A percentile compares a stretch with the other conserved stretches of the same genome.
Evolutionary conservation across 2,888 invertebrate genomes (phyloP).

Genomic region (Drosophila mimetica): DNA sequence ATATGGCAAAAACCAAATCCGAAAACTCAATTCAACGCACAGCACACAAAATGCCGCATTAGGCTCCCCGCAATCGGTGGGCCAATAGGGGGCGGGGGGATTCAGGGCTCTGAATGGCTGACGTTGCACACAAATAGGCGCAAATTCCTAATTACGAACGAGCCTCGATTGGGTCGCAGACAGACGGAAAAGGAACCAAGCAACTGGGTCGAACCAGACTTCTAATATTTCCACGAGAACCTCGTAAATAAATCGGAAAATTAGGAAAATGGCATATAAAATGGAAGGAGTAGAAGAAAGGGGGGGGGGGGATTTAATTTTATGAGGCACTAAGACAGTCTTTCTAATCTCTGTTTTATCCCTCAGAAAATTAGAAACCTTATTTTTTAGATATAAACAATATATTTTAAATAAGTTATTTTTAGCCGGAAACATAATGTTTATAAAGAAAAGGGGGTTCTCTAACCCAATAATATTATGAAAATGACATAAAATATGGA

Average conservation of each 20-base stretch:
- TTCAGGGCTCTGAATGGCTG: conserved; percentile 11
- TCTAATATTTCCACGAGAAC: conserved; percentile 8
- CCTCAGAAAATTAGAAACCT: too few relatives aligned
- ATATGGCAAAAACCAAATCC: conserved; percentile 81
- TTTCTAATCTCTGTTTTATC: too few relatives aligned
- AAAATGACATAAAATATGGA: too few relatives aligned
- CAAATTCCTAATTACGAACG: conserved; percentile 70
- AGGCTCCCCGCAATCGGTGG: conserved; percentile 49
- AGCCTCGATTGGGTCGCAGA: conserved; percentile 39
- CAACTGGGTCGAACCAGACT: conserved; percentile 30
- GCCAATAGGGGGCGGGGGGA: neutral
- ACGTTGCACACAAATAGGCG: conserved; percentile 68
- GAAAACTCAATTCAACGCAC: conserved; percentile 79
- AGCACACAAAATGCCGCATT: conserved; percentile 77
- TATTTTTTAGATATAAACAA: neutral
- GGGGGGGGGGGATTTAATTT: neutral
- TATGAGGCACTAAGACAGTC: too few relatives aligned
- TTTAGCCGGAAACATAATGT: too few relatives aligned
- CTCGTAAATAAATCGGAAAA: neutral
- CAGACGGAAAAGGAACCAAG: conserved; percentile 44
- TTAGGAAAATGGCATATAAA: neutral
- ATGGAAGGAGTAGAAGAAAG: neutral
- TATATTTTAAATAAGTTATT: too few relatives aligned
- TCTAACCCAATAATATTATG: too few relatives aligned
- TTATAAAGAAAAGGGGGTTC: too few relatives aligned